A percentile compares a stretch with the other conserved stretches of the same genome.
Evolutionary conservation across 2,797 vertebrate species (phyloP).

Genomic region (Gastrophryne carolinensis): DNA sequence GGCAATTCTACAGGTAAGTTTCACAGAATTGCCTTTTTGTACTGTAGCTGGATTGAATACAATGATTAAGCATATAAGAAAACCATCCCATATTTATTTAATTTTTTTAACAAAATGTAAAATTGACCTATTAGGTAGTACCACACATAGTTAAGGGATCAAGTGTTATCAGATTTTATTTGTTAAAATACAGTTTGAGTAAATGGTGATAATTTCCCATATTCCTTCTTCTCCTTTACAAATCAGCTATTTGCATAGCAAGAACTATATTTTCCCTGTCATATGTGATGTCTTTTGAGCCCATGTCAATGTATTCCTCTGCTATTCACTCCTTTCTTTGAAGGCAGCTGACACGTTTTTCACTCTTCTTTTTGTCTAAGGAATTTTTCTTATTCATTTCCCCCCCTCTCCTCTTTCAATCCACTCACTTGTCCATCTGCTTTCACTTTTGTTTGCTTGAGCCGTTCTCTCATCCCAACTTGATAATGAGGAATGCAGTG

Average conservation of each 20-base stretch:
- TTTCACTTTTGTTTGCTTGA: conserved; percentile 86
- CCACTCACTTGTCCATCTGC: conserved; percentile 88
- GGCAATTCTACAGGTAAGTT: too few relatives aligned
- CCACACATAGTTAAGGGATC: too few relatives aligned
- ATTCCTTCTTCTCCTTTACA: conserved; percentile 37
- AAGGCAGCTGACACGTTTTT: conserved; percentile 81
- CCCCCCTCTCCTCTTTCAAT: conserved; percentile 68
- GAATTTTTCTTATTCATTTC: conserved; percentile 70
- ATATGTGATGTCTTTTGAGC: conserved; percentile 67
- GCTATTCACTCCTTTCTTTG: conserved; percentile 76
- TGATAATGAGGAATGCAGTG: conserved; percentile 99
- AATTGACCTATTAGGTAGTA: too few relatives aligned
- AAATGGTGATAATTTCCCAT: conserved; percentile 45
- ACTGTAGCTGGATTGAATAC: too few relatives aligned
- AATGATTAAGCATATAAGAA: too few relatives aligned
- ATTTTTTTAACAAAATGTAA: too few relatives aligned
- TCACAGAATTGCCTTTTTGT: too few relatives aligned
- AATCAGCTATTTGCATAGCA: conserved; percentile 51
- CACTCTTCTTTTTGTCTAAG: conserved; percentile 83
- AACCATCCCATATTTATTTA: too few relatives aligned
- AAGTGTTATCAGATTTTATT: too few relatives aligned
- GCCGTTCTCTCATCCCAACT: conserved; percentile 96
- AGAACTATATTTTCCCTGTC: conserved; percentile 71
- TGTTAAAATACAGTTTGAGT: too few relatives aligned
- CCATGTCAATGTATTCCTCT: conserved; percentile 70